Conservation (phyloP, 2,888 invertebrate genomes). For the Dynastes tityus region DNA sequence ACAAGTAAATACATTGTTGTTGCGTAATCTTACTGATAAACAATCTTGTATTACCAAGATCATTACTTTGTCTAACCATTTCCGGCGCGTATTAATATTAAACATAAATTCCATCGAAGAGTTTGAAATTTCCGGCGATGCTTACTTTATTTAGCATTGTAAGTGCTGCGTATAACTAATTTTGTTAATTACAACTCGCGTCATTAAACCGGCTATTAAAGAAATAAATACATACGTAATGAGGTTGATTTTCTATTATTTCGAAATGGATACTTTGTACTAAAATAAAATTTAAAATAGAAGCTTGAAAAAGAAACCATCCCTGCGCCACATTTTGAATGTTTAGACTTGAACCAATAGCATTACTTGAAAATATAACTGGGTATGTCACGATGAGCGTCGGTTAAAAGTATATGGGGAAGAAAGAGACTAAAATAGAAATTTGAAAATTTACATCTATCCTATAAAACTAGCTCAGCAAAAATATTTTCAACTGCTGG, state of each 20-base stretch:
- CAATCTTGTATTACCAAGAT: constrained; percentile 22
- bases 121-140: not conserved
- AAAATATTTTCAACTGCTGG: too few relatives aligned
- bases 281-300: not conserved
- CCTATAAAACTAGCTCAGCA: too few relatives aligned
- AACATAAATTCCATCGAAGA: not conserved
- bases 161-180: not conserved
- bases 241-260: too few relatives aligned
- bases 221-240: too few relatives aligned
- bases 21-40: constrained; percentile 5
- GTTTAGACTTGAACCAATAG: too few relatives aligned
- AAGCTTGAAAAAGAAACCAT: not conserved
- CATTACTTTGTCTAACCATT: constrained; percentile 31
- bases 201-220: too few relatives aligned
- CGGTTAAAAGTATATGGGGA: too few relatives aligned
- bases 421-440: too few relatives aligned
- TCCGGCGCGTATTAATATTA: constrained; percentile 14
- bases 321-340: not conserved
- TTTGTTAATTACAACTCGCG: not conserved
- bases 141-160: not conserved
- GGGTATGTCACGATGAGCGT: too few relatives aligned
- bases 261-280: too few relatives aligned
- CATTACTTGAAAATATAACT: too few relatives aligned
- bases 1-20: not conserved
- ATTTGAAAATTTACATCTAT: too few relatives aligned